These are phyloP conservation scores for Montipora sp. DNA, from an alignment of 64 coral and sea anemone species.

Conservation along the genomic window DNA sequence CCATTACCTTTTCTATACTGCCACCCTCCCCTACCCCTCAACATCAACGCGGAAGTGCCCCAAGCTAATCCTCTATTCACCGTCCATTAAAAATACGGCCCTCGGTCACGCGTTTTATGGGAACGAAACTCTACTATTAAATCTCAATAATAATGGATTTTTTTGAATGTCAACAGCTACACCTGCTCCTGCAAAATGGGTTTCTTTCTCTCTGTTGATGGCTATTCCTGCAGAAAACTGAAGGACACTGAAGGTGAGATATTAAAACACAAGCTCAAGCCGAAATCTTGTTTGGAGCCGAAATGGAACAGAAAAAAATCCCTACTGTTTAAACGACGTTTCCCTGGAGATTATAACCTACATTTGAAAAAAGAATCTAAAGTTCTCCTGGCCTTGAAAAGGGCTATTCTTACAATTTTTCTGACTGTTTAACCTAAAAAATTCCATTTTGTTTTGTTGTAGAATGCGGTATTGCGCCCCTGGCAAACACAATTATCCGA, in stretches of 20 bases:
- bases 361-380: no score
- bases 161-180: constrained; percentile 49
- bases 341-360: no score
- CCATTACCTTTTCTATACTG: no score
- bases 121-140: neutral
- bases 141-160: neutral
- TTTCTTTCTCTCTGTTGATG: constrained; percentile 73
- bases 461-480: constrained; percentile 83
- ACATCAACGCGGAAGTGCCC: no score
- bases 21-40: no score
- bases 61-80: no score
- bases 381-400: neutral
- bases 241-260: constrained; percentile 73
- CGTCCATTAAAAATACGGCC: no score
- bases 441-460: neutral
- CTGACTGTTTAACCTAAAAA: neutral
- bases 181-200: constrained; percentile 76
- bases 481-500: constrained; percentile 20
- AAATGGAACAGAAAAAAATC: no score
- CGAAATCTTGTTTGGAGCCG: neutral
- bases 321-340: no score
- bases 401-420: neutral
- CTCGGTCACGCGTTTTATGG: neutral
- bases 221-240: constrained; percentile 73
- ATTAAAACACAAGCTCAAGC: neutral